These are phyloP conservation scores for Semicossyphus pulcher DNA, from an alignment of 2,113 vertebrate genomes.

Conservation along the genomic window DNA sequence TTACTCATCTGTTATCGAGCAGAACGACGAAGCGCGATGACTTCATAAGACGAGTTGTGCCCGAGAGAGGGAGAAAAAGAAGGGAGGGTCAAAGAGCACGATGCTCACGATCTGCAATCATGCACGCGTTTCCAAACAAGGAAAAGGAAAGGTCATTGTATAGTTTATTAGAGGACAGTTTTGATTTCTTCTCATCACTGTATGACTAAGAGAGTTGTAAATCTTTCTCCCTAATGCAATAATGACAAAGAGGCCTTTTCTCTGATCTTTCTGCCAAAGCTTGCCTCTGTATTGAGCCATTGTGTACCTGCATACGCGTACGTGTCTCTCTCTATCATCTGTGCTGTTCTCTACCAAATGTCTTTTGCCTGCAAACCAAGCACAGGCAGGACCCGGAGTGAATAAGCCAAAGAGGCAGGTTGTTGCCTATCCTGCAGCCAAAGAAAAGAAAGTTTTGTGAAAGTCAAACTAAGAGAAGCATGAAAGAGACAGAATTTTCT, in stretches of 20 bases:
- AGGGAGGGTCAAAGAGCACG: constrained; percentile 19
- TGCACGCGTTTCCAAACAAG: constrained; percentile 31
- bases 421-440: neutral
- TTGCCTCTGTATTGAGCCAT: constrained; percentile 13
- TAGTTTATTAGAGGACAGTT: neutral
- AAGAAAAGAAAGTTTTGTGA: constrained; percentile 8
- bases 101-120: constrained; percentile 51
- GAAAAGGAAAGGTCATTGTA: constrained; percentile 18
- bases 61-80: constrained; percentile 35
- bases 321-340: constrained; percentile 18
- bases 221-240: neutral
- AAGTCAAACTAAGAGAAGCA: constrained; percentile 30
- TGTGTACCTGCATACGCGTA: constrained; percentile 6
- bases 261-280: constrained; percentile 1
- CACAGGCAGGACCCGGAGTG: neutral
- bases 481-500: constrained; percentile 53
- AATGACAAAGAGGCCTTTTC: neutral
- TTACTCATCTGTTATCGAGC: constrained; percentile 66
- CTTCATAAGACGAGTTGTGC: constrained; percentile 65
- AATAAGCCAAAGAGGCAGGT: constrained; percentile 22
- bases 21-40: constrained; percentile 53
- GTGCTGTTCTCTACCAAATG: constrained; percentile 13
- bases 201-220: neutral
- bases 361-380: constrained; percentile 8
- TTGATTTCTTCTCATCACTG: neutral